Base-by-base conservation (phyloP, 2,797 vertebrate species). In the Fringilla coelebs region DNA sequence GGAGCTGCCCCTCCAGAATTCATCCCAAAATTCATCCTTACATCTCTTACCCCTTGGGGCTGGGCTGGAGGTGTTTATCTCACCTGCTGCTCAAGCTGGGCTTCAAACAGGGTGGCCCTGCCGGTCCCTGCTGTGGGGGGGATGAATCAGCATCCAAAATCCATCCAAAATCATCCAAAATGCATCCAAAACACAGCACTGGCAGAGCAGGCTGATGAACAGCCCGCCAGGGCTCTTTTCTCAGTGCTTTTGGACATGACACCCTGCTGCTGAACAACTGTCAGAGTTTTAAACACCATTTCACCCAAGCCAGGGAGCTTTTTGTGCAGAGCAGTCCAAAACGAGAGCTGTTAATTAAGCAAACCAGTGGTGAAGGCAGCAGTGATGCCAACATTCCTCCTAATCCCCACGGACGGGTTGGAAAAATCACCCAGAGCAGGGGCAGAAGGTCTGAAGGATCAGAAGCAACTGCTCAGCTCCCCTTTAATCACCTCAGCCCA, bases 41-140 rank as follows among this genome's bases (percentile, higher is more conserved):
- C 7, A 10, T n/a, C 49, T 61, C n/a, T 26, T 3, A 10, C 11
- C 58, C 14, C 3, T 3, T 4, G 38, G 28, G 45, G 7, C 14
- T 26, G 26, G 12, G 40, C 43, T 66, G 48, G n/a, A 24, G 58
- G 11, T 1, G 2, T 4, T 77, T 13, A 55, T n/a, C 13, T 41
- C 32, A 6, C 0, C 28, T 52, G 7, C 19, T 20, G 72, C 54
- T 7, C 17, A 4, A 16, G 19, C 0, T 34, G 55, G 32, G 63
- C 29, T 58, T 46, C 36, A 32, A 1, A 2, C 9, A 7, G 51
- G 19, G 18, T 7, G 13, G 38, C 17, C 21, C 32, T 10, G 17
- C 15, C 12, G 51, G 17, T 18, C 2, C 3, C 1, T 13, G 49
- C 60, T 7, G 7, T 2, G 20, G 29, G 46, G 40, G 14, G 4